These are phyloP conservation scores for Pterocles burchelli DNA, from an alignment of 2,113 vertebrate species.

Conservation along the genomic window DNA sequence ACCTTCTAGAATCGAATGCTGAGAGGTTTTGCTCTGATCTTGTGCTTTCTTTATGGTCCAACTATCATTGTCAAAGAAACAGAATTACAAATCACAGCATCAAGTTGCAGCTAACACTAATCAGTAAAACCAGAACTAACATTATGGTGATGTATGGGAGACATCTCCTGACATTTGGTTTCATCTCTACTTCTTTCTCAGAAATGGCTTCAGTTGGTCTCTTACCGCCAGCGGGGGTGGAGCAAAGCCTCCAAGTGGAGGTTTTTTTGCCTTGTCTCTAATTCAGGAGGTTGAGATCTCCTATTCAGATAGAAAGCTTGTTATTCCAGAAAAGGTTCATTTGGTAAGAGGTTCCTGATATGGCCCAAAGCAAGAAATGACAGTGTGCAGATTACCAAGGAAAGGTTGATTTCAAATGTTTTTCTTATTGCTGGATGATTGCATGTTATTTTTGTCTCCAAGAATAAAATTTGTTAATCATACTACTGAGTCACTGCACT, in stretches of 20 bases:
- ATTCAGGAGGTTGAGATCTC: not conserved
- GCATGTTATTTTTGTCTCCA: not conserved
- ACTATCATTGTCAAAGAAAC: not conserved
- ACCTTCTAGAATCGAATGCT: not conserved
- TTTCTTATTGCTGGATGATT: not conserved
- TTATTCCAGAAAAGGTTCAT: not conserved
- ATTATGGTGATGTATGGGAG: not conserved
- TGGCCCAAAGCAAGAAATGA: not conserved
- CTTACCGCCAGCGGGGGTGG: not conserved
- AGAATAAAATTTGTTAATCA: not conserved
- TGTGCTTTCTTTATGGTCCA: not conserved
- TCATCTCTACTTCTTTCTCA: not conserved
- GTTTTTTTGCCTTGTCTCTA: not conserved
- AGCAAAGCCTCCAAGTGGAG: not conserved
- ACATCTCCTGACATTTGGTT: not conserved
- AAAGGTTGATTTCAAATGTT: not conserved
- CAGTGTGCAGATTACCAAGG: not conserved
- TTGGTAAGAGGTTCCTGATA: conserved; percentile 1
- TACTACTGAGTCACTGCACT: conserved; percentile 11
- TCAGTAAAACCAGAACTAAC: not conserved
- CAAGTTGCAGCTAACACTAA: not conserved
- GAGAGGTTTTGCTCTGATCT: not conserved
- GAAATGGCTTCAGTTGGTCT: not conserved
- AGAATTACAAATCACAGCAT: not conserved
- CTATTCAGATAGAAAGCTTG: conserved; percentile 4